Base-by-base conservation (phyloP, 2,113 vertebrate genomes). In the Psittacula cyanocephala region DNA sequence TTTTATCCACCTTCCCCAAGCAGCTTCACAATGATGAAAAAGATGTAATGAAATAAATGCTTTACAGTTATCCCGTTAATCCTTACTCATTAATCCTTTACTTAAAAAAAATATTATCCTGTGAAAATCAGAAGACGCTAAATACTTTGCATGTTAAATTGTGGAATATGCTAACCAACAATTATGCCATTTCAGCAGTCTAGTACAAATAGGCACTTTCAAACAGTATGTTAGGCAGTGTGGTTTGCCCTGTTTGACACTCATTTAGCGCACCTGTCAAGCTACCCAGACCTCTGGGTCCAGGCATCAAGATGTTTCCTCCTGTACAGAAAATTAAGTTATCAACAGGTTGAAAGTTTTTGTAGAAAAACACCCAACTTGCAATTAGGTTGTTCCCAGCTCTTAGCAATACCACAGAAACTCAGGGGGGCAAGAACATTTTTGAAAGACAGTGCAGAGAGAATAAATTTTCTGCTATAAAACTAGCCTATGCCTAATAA, bases 11-110 rank as follows among this genome's bases (percentile, higher is more conserved):
- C 17, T 81, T 91, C 83, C 68, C 64, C 47, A 81, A 71, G 79
- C 55, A 94, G 24, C 33, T 84, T 71, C 64, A 84, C 2, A 2
- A 79, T 47, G 74, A 95, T 97, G 69, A 95, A 93, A 95, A 78
- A 88, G 80, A 49, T 29, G 16, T 81, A 91, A 96, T 91, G 31
- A 91, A 96, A 94, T 65, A 88, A 83, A 94, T 83, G 64, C 57
- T 91, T 96, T 82, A 91, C 87, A 96, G 91, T 96, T 96, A 94
- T 28, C 68, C 69, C 55, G 88, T 94, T 97, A 90, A 83, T 95
- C 74, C 62, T 86, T 59, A 23, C 33, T 23, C 13, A 0, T 24
- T 59, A 35, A 59, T 24, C 57, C 57, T 31, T 84, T 84, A 83
- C 47, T 91, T 69, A 29, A 90, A 94, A 91, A 82, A 88, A 89